Evolutionary conservation across 2,888 invertebrate species (phyloP).

Genomic region (Heteropelma amictum): DNA sequence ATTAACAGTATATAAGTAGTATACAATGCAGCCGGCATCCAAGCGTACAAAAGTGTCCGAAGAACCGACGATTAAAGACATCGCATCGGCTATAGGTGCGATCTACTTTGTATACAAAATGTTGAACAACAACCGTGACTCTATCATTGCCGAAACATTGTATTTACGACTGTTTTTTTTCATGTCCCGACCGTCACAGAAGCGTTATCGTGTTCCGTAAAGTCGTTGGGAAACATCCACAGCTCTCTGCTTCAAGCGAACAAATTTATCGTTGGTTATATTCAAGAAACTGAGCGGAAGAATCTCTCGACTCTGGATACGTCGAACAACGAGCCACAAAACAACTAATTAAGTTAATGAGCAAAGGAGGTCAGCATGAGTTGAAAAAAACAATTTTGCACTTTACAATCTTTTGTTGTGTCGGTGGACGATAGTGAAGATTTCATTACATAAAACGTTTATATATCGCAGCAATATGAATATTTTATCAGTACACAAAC

Average conservation of each 20-base stretch:
- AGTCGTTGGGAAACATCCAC: conserved; percentile 76
- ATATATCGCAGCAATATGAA: background rate
- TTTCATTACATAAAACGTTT: no score
- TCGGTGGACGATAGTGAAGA: no score
- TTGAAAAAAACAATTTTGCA: background rate
- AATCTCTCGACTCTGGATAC: conserved; percentile 14
- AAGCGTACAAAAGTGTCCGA: conserved; percentile 62
- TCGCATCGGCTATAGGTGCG: conserved; percentile 64
- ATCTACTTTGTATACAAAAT: background rate
- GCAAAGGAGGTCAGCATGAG: conserved; percentile 30
- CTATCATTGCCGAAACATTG: background rate
- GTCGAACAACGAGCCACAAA: background rate
- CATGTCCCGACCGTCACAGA: conserved; percentile 72
- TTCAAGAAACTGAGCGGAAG: conserved; percentile 77
- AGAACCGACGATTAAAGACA: conserved; percentile 62
- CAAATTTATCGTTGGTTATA: conserved; percentile 77
- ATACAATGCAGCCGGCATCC: conserved; percentile 56
- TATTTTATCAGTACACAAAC: no score
- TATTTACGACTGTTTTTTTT: background rate
- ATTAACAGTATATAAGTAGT: background rate
- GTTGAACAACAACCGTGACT: background rate
- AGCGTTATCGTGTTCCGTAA: conserved; percentile 76
- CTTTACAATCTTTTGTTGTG: background rate
- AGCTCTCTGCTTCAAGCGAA: conserved; percentile 79
- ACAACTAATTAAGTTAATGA: background rate